phyloP scores from a whole-genome alignment of 2,888 invertebrate genomes.

The Myopa tessellatipennis region DNA sequence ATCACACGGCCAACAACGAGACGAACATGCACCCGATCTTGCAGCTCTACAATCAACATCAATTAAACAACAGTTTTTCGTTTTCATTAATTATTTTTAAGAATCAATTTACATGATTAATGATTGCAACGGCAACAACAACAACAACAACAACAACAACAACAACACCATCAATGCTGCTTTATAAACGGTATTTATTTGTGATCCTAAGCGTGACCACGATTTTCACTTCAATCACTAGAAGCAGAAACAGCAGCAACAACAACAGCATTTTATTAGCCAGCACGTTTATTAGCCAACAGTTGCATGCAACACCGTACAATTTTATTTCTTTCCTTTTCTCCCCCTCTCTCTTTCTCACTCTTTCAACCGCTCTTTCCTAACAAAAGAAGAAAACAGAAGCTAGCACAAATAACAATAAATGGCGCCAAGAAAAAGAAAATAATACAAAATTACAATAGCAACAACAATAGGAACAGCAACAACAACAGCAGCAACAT shows the following conservation, averaged over 20 bases:
- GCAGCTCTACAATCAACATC: neutral
- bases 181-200: conserved; percentile 36
- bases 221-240: conserved; percentile 41
- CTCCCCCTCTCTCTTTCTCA: neutral
- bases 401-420: neutral
- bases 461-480: too few relatives aligned
- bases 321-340: too few relatives aligned
- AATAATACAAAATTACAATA: too few relatives aligned
- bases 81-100: conserved; percentile 12
- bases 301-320: conserved; percentile 15
- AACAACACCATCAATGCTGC: too few relatives aligned
- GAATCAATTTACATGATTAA: conserved; percentile 15
- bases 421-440: conserved; percentile 30
- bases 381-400: neutral
- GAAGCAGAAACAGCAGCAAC: conserved; percentile 23
- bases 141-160: conserved; percentile 7
- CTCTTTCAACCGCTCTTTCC: neutral
- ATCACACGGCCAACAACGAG: too few relatives aligned
- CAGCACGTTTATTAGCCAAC: too few relatives aligned
- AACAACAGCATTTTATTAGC: conserved; percentile 10
- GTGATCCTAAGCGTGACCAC: conserved; percentile 57
- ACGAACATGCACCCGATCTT: too few relatives aligned
- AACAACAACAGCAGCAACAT: too few relatives aligned
- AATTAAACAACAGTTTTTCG: conserved; percentile 3
- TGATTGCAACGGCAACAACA: neutral